Percentiles rank a stretch among this genome's conserved stretches.
phyloP scores from a whole-genome alignment of 30 jellyfish, hydroid and myxozoan species.

The Aurelia sp. region DNA sequence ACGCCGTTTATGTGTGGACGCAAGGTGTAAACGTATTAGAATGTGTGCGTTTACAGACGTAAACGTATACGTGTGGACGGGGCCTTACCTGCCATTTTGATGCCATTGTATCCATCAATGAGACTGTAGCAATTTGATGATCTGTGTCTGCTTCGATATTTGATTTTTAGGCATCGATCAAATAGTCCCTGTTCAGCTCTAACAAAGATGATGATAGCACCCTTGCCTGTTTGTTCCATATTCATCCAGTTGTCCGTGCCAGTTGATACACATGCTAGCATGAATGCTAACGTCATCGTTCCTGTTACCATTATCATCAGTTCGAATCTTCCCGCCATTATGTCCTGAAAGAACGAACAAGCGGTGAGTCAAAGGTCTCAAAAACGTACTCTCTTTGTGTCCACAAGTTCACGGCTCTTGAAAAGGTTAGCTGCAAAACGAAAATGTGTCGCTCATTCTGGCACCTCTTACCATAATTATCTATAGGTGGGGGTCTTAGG shows the following conservation, averaged over 20 bases:
- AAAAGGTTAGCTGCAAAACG: too few species aligned
- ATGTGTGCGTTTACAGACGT: too few species aligned
- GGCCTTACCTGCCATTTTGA: constrained; percentile 20
- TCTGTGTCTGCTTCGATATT: constrained; percentile 21
- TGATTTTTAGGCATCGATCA: constrained; percentile 27
- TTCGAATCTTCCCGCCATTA: constrained; percentile 71
- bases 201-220: constrained; percentile 12
- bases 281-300: constrained; percentile 43
- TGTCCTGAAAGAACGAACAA: neutral
- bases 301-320: constrained; percentile 44
- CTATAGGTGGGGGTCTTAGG: too few species aligned
- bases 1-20: too few species aligned
- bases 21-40: too few species aligned
- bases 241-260: constrained; percentile 58
- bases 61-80: too few species aligned
- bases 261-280: constrained; percentile 63
- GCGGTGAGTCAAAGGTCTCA: too few species aligned
- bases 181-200: constrained; percentile 27
- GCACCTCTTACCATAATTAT: too few species aligned
- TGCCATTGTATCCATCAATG: constrained; percentile 18
- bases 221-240: constrained; percentile 38
- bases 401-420: too few species aligned
- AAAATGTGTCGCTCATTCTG: too few species aligned
- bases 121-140: constrained; percentile 39
- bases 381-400: too few species aligned